Evolutionary conservation across 2,113 vertebrate species (phyloP).

Genomic region (Tragulus kanchil): DNA sequence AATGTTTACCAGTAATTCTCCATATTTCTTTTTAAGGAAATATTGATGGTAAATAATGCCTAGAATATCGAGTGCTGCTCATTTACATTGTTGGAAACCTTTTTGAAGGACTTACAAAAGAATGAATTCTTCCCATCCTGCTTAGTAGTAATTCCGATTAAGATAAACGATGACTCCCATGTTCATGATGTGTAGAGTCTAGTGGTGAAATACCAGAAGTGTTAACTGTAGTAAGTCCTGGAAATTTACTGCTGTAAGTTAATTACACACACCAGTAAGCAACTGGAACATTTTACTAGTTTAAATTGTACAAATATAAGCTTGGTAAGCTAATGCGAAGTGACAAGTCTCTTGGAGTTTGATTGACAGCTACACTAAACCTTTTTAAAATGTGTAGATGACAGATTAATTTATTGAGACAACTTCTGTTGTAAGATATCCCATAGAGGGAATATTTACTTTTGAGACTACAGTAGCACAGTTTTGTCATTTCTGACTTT

Average conservation of each 20-base stretch:
- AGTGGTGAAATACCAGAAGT: conserved; percentile 76
- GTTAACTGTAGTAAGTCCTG: conserved; percentile 73
- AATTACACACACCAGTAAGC: conserved; percentile 77
- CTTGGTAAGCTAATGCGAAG: conserved; percentile 68
- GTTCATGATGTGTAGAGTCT: conserved; percentile 52
- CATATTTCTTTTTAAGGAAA: conserved; percentile 56
- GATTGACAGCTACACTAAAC: conserved; percentile 71
- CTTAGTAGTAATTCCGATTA: conserved; percentile 71
- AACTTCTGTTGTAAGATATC: conserved; percentile 74
- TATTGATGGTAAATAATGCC: conserved; percentile 71
- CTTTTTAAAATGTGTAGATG: conserved; percentile 67
- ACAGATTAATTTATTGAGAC: conserved; percentile 65
- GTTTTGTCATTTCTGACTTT: conserved; percentile 69
- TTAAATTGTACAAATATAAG: conserved; percentile 77
- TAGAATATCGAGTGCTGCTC: conserved; percentile 57
- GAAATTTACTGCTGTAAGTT: conserved; percentile 74
- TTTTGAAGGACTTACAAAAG: conserved; percentile 73
- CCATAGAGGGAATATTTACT: conserved; percentile 63
- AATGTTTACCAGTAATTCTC: conserved; percentile 11
- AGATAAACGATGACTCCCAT: conserved; percentile 72
- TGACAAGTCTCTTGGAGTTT: conserved; percentile 66
- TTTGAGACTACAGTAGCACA: conserved; percentile 42
- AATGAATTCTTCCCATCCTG: conserved; percentile 77
- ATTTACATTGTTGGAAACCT: conserved; percentile 70
- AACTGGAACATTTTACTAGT: conserved; percentile 77